Evolutionary conservation across 2,113 vertebrate genomes (phyloP).

Genomic region (Pogona vitticeps): DNA sequence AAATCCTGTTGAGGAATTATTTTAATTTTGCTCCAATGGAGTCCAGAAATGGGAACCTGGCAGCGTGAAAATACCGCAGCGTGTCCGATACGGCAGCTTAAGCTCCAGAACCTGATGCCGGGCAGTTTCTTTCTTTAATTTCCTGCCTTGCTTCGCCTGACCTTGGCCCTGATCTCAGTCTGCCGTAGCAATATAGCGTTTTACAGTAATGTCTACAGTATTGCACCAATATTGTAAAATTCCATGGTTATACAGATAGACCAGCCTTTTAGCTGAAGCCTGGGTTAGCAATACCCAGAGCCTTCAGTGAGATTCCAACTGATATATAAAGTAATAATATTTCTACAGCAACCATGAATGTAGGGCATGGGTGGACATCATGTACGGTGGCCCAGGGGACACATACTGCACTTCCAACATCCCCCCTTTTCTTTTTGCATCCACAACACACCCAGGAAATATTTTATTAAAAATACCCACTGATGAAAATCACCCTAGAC

Average conservation of each 20-base stretch:
- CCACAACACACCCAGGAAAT: too few species aligned
- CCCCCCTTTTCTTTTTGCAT: too few species aligned
- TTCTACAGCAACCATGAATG: not conserved
- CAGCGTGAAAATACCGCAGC: not conserved
- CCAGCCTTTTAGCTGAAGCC: not conserved
- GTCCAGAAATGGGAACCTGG: not conserved
- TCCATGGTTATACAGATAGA: too few species aligned
- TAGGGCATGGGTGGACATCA: too few species aligned
- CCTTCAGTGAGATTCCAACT: not conserved
- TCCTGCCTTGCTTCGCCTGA: not conserved
- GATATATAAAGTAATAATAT: not conserved
- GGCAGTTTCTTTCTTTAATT: not conserved
- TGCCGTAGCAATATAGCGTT: not conserved
- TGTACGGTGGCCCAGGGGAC: too few species aligned
- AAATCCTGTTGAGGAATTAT: conserved; percentile 9
- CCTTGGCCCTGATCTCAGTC: not conserved
- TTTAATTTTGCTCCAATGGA: not conserved
- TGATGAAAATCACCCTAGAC: too few species aligned
- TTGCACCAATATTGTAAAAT: not conserved
- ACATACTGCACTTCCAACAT: too few species aligned
- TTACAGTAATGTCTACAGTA: not conserved
- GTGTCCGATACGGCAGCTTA: not conserved
- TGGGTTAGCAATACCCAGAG: not conserved
- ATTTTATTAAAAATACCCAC: too few species aligned
- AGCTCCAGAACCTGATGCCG: not conserved